Conservation (phyloP, 2,797 vertebrate species). For the Chiloscyllium punctatum region DNA sequence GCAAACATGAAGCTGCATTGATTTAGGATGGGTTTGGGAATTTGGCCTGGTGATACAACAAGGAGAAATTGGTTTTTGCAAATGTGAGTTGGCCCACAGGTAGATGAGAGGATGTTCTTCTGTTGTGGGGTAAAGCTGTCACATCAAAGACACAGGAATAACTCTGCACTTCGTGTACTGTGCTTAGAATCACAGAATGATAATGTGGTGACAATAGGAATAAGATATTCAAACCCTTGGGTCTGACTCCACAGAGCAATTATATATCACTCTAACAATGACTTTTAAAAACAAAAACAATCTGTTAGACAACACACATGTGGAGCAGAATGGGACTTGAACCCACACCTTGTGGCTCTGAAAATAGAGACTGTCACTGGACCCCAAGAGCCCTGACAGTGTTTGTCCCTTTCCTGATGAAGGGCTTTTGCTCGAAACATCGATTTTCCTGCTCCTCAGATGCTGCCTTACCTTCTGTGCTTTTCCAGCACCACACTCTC, state of each 20-base stretch:
- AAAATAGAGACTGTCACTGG: too few species aligned
- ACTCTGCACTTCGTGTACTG: background rate
- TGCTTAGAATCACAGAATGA: background rate
- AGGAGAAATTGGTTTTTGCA: background rate
- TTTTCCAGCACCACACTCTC: too few species aligned
- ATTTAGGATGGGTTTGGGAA: background rate
- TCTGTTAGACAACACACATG: too few species aligned
- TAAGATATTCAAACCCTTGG: background rate
- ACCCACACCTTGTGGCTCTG: too few species aligned
- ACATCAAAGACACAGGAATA: background rate
- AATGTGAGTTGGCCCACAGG: background rate
- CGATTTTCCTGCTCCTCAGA: too few species aligned
- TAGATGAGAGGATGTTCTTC: background rate
- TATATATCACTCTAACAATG: background rate
- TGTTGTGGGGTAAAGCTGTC: too few species aligned
- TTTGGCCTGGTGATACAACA: background rate
- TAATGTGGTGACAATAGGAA: background rate
- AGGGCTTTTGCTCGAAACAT: too few species aligned
- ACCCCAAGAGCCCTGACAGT: background rate
- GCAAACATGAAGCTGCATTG: background rate
- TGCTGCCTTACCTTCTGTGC: too few species aligned
- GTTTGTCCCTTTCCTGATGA: too few species aligned
- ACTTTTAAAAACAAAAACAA: too few species aligned
- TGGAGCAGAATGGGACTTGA: too few species aligned
- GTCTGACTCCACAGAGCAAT: background rate